phyloP scores from a whole-genome alignment of 2,888 invertebrate genomes.

The Meloe dianella region DNA sequence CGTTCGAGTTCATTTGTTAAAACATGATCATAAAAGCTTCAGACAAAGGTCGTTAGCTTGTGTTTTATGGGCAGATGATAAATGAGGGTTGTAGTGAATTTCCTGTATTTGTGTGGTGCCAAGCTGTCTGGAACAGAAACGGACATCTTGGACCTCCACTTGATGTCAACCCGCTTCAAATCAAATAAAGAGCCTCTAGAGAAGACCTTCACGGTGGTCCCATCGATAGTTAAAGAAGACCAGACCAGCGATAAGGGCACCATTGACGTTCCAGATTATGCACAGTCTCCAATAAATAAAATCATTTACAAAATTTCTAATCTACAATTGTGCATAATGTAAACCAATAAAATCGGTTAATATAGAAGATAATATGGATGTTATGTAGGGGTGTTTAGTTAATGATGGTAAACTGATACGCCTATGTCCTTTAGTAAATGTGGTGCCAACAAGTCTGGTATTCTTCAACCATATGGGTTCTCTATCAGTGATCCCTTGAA shows the following conservation, averaged over 20 bases:
- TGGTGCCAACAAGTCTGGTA: conserved; percentile 13
- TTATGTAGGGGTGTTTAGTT: background rate
- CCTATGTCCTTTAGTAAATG: background rate
- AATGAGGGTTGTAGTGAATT: conserved; percentile 49
- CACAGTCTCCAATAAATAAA: conserved; percentile 2
- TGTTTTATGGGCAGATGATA: conserved; percentile 50
- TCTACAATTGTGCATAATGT: background rate
- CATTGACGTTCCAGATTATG: background rate
- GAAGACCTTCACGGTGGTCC: conserved; percentile 28
- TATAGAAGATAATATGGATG: background rate
- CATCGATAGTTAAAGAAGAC: conserved; percentile 15
- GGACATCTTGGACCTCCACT: conserved; percentile 33
- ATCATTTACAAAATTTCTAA: background rate
- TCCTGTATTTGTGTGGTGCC: conserved; percentile 56
- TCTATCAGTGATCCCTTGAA: conserved; percentile 15
- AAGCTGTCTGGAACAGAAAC: conserved; percentile 50
- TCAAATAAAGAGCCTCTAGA: conserved; percentile 22
- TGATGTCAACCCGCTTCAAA: conserved; percentile 34
- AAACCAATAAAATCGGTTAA: no score
- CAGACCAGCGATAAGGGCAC: conserved; percentile 19
- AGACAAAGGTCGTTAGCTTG: conserved; percentile 31
- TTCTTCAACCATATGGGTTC: conserved; percentile 8
- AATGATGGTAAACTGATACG: background rate
- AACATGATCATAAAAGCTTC: conserved; percentile 26
- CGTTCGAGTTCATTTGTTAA: background rate